Conservation (phyloP, 1,140 invertebrate genomes). For the Aporrectodea caliginosa region DNA sequence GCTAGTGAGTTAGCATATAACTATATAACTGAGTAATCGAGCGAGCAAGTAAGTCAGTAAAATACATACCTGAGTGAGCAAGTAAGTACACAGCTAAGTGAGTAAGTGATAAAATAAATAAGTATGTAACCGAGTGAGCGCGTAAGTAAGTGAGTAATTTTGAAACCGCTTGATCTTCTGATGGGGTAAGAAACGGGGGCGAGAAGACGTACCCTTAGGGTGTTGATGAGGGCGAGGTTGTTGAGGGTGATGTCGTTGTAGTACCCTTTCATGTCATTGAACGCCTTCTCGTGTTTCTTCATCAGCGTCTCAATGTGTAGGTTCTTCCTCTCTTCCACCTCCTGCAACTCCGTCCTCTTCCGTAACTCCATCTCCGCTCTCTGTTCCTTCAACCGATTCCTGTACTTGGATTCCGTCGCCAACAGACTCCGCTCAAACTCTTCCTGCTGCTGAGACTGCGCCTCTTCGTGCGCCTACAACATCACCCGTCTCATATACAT, state of each 20-base stretch:
- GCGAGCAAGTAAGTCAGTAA: too few relatives aligned
- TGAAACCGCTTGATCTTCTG: too few relatives aligned
- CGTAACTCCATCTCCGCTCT: conserved; percentile 71
- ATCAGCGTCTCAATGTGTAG: conserved; percentile 75
- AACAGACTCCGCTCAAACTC: conserved; percentile 71
- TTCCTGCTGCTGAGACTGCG: conserved; percentile 65
- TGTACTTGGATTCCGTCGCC: conserved; percentile 76
- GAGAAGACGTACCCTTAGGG: conserved; percentile 63
- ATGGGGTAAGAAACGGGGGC: too few relatives aligned
- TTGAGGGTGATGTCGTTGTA: conserved; percentile 90
- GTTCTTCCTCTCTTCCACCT: conserved; percentile 86
- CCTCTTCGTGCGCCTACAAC: conserved; percentile 61
- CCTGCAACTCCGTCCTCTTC: conserved; percentile 65
- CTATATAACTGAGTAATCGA: too few relatives aligned
- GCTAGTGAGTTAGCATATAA: too few relatives aligned
- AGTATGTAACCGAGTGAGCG: too few relatives aligned
- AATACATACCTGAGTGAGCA: too few relatives aligned
- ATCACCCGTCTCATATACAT: too few relatives aligned
- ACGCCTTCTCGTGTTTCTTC: conserved; percentile 76
- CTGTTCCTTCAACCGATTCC: conserved; percentile 70
- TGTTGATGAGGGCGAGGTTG: conserved; percentile 77
- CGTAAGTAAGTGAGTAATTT: too few relatives aligned
- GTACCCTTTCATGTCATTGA: conserved; percentile 84
- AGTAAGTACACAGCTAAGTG: too few relatives aligned
- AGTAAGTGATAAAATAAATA: too few relatives aligned